Base-by-base conservation (phyloP, 2,113 vertebrate species). In the Eupsittula cactorum region DNA sequence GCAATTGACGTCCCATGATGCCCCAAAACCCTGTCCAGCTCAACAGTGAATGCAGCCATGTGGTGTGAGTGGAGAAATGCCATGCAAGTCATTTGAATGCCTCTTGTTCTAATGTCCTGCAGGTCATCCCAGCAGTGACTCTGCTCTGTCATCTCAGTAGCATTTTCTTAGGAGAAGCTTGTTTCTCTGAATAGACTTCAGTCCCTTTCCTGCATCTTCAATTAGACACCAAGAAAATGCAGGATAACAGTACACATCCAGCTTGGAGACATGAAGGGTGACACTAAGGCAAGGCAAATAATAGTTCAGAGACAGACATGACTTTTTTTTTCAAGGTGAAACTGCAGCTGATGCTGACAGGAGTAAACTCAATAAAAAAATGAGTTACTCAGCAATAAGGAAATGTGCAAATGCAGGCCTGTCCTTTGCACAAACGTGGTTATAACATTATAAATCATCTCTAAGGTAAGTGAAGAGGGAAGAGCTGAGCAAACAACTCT, bases 361-460 rank as follows among this genome's bases (percentile, higher is more conserved):
- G 12, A 92, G 13, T 82, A 37, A 90, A 64, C 13, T 49, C 25
- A 77, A 64, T 76, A 37, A 55, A 63, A 23, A 25, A 47, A 52
- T 9, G 0, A 70, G 35, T 67, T 94, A 37, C 68, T 93, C 9
- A 2, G 37, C 50, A 70, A 27, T 71, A 82, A 92, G 88, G 80
- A 92, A 86, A 29, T 47, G 23, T 31, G 0, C 42, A 63, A 70
- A 33, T 68, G n/a, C 25, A 67, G n/a, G 46, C 74, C 44, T 27
- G 21, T 94, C 37, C 33, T 94, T 63, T 70, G 52, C 42, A 62
- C 33, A 49, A 60, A 82, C 10, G 3, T 8, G 19, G 3, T 89
- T 89, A 41, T 82, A 78, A 16, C 35, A 59, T 20, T 90, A 73
- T 42, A 91, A 92, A 85, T 95, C 7, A 62, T 79, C 70, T 84